Base-by-base conservation (phyloP, 2,888 invertebrate species). In the Agriotes lineatus region DNA sequence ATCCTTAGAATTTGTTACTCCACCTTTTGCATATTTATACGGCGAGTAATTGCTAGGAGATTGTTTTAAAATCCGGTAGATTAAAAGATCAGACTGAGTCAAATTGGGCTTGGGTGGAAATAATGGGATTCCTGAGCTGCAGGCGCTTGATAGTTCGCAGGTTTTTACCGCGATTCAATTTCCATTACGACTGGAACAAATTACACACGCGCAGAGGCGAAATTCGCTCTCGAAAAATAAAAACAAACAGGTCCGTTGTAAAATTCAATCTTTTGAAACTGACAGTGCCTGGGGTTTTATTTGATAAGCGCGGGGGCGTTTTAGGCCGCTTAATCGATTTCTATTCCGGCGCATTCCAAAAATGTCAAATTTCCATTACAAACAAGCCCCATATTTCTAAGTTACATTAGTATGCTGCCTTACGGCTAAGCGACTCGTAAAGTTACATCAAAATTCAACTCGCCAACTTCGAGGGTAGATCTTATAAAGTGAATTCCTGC, bases 331-430 rank as follows among this genome's bases (percentile, higher is more conserved):
- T 48, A 60, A 48, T 52, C 61, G 61, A 52, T 61, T 61, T 37
- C 50, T 14, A 19, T 60, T 60, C 48, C 19, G 20, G 33, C 20
- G 18, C 48, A 20, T 37, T 19, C 42, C 39, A 52, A 61, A 61
- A 61, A 61, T 61, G 50, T 52, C 52, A 61, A 50, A 61, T 61
- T 61, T 61, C 48, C 61, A 61, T 61, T 61, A 61, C 61, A 61
- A 61, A 52, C 61, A 61, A 52, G 61, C 50, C 39, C 39, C 50
- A 52, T 37, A 61, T 50, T 61, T 58, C 52, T 50, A 61, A 61
- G 52, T 61, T 61, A 42, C 50, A 61, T 61, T 61, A 61, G 61
- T 39, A 61, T 61, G 48, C 61, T 60, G 61, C 61, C 61, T 61
- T 50, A 42, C 42, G 39, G 57, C 57, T 58, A 42, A 50, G 52